Conservation (phyloP, 2,797 vertebrate genomes). For the Margarornis squamiger region DNA sequence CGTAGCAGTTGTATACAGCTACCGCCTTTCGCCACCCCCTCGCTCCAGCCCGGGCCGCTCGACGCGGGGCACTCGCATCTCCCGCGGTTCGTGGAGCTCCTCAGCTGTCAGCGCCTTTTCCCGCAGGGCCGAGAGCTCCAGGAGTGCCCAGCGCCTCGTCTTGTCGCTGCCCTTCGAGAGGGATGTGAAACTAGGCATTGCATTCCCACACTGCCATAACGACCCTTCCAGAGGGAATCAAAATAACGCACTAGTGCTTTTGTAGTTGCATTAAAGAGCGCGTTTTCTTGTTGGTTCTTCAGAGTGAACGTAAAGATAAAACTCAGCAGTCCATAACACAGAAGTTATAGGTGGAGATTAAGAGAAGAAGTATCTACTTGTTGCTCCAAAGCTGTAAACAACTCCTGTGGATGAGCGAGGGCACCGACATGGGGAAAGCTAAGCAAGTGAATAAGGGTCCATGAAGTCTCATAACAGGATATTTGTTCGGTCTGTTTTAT, state of each 20-base stretch:
- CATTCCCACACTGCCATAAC: accelerated
- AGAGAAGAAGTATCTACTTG: not conserved
- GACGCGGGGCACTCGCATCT: not conserved
- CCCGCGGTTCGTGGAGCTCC: not conserved
- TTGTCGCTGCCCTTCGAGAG: not conserved
- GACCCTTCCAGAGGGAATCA: not conserved
- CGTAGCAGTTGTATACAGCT: not conserved
- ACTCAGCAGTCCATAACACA: accelerated
- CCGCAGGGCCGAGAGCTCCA: not conserved
- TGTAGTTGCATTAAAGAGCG: accelerated
- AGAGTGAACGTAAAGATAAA: not conserved
- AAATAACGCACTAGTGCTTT: not conserved
- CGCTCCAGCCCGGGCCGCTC: not conserved
- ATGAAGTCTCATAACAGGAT: not conserved
- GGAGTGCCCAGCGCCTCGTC: not conserved
- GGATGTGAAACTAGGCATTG: not conserved
- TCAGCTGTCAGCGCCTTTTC: not conserved
- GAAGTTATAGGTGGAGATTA: not conserved
- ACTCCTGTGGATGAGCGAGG: not conserved
- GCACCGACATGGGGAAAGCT: not conserved
- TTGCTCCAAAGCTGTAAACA: not conserved
- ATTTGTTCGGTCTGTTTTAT: not conserved
- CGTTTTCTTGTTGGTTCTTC: not conserved
- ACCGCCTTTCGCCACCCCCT: not conserved
- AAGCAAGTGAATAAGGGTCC: not conserved